Percentiles rank a stretch among this genome's conserved stretches.
Conservation (phyloP, 2,113 vertebrate genomes). For the Apodemus sylvaticus region DNA sequence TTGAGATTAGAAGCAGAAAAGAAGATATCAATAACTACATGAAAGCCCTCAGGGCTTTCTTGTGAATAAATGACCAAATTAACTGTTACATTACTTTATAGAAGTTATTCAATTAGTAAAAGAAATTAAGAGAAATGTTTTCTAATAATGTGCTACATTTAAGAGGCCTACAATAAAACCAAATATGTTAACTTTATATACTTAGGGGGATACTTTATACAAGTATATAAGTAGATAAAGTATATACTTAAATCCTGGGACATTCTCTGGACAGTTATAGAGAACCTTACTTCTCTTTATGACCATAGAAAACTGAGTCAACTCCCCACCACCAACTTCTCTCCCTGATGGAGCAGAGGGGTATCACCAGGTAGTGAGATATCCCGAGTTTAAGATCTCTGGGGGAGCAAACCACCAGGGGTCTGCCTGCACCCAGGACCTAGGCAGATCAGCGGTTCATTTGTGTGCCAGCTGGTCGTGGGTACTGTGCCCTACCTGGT, state of each 20-base stretch:
- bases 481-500: too few species aligned
- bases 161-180: not conserved
- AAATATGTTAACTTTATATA: not conserved
- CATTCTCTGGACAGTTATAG: not conserved
- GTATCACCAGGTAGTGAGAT: too few species aligned
- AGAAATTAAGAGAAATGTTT: not conserved
- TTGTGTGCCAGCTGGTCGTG: too few species aligned
- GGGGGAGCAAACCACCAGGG: too few species aligned
- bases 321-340: too few species aligned
- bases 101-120: not conserved
- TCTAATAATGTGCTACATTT: not conserved
- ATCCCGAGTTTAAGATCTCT: too few species aligned
- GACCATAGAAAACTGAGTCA: not conserved
- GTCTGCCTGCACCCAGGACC: too few species aligned
- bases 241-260: too few species aligned
- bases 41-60: not conserved
- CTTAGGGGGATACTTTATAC: not conserved
- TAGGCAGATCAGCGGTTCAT: too few species aligned
- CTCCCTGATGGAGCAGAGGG: too few species aligned
- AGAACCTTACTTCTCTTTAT: not conserved
- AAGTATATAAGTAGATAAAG: too few species aligned
- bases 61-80: constrained; percentile 11
- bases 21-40: not conserved
- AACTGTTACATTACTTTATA: not conserved
- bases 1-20: not conserved